phyloP scores from a whole-genome alignment of 1,140 invertebrate genomes.

The Conopomorpha cramerella region DNA sequence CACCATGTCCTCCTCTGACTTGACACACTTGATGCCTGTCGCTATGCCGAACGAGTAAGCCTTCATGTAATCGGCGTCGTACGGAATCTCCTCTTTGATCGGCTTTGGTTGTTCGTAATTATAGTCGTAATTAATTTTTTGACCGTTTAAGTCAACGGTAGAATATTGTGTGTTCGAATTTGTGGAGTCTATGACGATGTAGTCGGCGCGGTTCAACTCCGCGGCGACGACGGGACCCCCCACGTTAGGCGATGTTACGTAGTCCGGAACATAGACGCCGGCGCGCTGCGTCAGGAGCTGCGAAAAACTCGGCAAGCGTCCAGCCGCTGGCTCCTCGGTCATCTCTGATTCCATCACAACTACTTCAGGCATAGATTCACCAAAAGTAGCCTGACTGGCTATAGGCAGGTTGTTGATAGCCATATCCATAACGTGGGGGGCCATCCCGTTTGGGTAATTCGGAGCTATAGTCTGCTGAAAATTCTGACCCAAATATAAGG shows the following conservation, averaged over 20 bases:
- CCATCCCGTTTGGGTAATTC: constrained; percentile 79
- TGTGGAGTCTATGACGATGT: constrained; percentile 45
- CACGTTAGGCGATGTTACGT: constrained; percentile 67
- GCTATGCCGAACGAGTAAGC: constrained; percentile 34
- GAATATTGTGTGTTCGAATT: constrained; percentile 40
- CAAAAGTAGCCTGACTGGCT: constrained; percentile 73
- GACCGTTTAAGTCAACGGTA: constrained; percentile 34
- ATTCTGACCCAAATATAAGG: constrained; percentile 62
- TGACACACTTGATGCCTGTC: constrained; percentile 44
- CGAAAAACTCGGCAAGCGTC: constrained; percentile 66
- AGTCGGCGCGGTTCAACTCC: constrained; percentile 53
- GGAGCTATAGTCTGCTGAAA: constrained; percentile 62
- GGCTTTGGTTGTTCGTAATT: constrained; percentile 26
- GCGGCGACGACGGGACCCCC: constrained; percentile 70
- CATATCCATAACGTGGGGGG: constrained; percentile 80
- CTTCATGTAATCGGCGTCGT: constrained; percentile 32
- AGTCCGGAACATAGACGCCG: constrained; percentile 60
- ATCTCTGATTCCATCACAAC: constrained; percentile 51
- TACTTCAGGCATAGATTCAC: constrained; percentile 60
- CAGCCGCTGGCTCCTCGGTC: constrained; percentile 53
- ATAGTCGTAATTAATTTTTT: constrained; percentile 35
- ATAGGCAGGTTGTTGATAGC: constrained; percentile 70
- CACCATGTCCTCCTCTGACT: constrained; percentile 30
- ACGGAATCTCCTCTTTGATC: constrained; percentile 26
- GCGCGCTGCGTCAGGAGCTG: constrained; percentile 65